Evolutionary conservation across 2,113 vertebrate species (phyloP).

Genomic region (Onychorhynchus coronatus): DNA sequence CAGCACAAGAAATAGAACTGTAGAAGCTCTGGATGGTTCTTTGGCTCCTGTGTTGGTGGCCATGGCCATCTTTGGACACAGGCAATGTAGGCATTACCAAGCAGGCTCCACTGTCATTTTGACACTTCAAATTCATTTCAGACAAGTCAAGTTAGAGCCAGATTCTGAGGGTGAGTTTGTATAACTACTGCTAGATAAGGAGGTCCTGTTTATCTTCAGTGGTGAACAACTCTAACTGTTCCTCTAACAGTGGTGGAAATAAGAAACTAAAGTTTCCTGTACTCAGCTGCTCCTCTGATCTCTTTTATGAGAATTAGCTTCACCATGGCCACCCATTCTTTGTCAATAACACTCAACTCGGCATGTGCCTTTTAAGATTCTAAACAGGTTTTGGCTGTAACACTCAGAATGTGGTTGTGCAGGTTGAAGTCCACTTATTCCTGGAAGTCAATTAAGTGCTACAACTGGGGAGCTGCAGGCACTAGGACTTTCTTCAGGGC

Average conservation of each 20-base stretch:
- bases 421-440: not conserved
- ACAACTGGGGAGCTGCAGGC: not conserved
- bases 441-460: not conserved
- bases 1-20: not conserved
- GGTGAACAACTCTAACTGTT: not conserved
- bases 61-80: not conserved
- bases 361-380: not conserved
- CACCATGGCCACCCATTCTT: not conserved
- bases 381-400: not conserved
- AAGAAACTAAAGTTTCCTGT: not conserved
- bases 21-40: not conserved
- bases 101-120: not conserved
- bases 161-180: not conserved
- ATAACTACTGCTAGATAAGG: not conserved
- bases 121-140: not conserved
- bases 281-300: not conserved
- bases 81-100: not conserved
- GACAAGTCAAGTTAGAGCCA: not conserved
- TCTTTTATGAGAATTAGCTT: not conserved
- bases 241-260: not conserved
- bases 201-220: not conserved
- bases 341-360: not conserved
- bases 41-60: fast-evolving
- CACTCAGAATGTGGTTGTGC: not conserved
- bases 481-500: not conserved